Evolutionary conservation across 2,888 invertebrate species (phyloP).

Genomic region (Thymelicus acteon): DNA sequence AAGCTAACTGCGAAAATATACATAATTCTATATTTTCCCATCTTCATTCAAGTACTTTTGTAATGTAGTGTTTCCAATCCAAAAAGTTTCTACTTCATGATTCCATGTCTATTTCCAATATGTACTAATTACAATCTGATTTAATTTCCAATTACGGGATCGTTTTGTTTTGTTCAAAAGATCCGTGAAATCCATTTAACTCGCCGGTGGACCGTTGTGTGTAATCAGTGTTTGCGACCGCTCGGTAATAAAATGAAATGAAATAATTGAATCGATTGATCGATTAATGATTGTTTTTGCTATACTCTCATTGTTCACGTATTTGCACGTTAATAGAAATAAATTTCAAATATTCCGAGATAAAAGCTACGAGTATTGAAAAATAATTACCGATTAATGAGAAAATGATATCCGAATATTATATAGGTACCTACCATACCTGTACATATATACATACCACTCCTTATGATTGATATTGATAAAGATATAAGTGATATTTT

Average conservation of each 20-base stretch:
- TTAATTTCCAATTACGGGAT: constrained; percentile 15
- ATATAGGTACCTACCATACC: too few relatives aligned
- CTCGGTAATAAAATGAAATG: constrained; percentile 28
- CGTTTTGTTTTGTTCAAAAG: constrained; percentile 26
- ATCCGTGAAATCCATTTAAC: constrained; percentile 27
- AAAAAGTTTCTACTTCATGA: too few relatives aligned
- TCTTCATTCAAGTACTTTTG: too few relatives aligned
- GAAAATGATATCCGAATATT: too few relatives aligned
- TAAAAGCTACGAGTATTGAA: background rate
- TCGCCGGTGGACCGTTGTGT: constrained; percentile 18
- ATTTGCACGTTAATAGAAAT: constrained; percentile 7
- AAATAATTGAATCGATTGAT: constrained; percentile 28
- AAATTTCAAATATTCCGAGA: background rate
- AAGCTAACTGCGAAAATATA: too few relatives aligned
- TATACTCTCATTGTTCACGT: background rate
- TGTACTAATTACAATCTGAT: constrained; percentile 6
- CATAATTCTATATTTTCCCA: too few relatives aligned
- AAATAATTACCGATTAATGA: too few relatives aligned
- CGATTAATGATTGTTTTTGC: constrained; percentile 28
- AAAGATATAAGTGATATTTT: too few relatives aligned
- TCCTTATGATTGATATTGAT: too few relatives aligned
- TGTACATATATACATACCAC: too few relatives aligned
- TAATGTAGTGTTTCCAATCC: too few relatives aligned
- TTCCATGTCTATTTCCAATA: background rate
- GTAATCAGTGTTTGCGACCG: constrained; percentile 27